These are phyloP conservation scores for Bactericera cockerelli DNA, from an alignment of 1,140 invertebrate genomes.

Conservation along the genomic window DNA sequence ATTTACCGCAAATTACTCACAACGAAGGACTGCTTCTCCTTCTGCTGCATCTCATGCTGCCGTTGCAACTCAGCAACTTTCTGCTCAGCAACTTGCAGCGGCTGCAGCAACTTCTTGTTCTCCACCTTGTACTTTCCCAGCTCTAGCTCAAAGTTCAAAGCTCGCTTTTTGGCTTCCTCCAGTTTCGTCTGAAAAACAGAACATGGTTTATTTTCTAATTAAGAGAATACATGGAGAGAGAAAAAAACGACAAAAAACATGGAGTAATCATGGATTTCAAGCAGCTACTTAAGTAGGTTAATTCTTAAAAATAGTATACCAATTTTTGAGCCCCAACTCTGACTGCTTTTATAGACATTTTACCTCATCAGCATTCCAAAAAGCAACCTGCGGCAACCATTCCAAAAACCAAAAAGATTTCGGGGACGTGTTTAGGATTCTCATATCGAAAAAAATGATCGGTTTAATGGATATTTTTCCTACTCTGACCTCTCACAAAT, in stretches of 20 bases:
- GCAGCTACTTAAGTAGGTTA: background rate
- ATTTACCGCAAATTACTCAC: too few species aligned
- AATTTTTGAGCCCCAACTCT: too few species aligned
- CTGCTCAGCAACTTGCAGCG: constrained; percentile 48
- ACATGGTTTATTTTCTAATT: constrained; percentile 10
- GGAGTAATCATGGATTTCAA: constrained; percentile 5
- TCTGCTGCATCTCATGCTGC: constrained; percentile 62
- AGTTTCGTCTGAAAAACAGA: constrained; percentile 52
- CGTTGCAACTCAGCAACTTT: constrained; percentile 50
- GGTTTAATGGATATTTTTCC: too few species aligned
- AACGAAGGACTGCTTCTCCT: constrained; percentile 49
- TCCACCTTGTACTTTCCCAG: constrained; percentile 45
- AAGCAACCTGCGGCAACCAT: too few species aligned
- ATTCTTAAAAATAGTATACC: background rate
- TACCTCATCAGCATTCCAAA: too few species aligned
- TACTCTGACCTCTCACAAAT: too few species aligned
- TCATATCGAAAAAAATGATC: too few species aligned
- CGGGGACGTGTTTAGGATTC: too few species aligned
- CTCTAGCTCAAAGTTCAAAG: constrained; percentile 57
- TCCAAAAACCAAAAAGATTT: too few species aligned
- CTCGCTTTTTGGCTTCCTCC: constrained; percentile 60
- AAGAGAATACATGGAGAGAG: background rate
- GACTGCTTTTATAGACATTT: too few species aligned
- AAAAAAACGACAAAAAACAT: constrained; percentile 10
- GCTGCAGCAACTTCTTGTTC: constrained; percentile 52